A percentile compares a stretch with the other conserved stretches of the same genome.
Conservation (phyloP, 2,888 invertebrate genomes). For the Rhamnusium bicolor region DNA sequence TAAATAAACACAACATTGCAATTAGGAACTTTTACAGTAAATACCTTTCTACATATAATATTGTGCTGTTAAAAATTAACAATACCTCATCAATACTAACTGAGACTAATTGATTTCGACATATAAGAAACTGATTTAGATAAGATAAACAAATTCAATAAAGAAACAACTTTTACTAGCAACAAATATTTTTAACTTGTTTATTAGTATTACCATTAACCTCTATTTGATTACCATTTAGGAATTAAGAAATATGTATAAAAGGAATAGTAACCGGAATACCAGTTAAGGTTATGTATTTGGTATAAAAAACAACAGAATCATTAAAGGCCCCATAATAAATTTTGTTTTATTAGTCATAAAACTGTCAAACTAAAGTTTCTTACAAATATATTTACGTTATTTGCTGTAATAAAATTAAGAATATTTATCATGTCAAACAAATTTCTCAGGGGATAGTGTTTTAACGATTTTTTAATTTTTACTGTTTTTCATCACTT, state of each 20-base stretch:
- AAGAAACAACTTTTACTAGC: conserved; percentile 2
- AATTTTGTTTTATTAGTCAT: background rate
- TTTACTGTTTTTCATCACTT: too few relatives aligned
- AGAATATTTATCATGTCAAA: too few relatives aligned
- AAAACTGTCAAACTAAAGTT: background rate
- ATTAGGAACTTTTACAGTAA: too few relatives aligned
- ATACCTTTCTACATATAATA: too few relatives aligned
- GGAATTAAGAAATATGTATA: background rate
- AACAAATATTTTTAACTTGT: background rate
- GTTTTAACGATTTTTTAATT: too few relatives aligned
- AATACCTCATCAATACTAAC: background rate
- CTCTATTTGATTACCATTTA: background rate
- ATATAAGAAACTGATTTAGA: background rate
- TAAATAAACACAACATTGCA: too few relatives aligned
- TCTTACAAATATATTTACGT: background rate
- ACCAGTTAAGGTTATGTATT: background rate
- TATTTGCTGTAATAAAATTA: too few relatives aligned
- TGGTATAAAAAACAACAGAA: background rate
- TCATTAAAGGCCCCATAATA: background rate
- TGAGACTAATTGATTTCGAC: conserved; percentile 6
- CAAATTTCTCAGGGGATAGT: too few relatives aligned
- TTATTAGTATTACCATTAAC: conserved; percentile 8
- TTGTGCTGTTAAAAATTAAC: too few relatives aligned
- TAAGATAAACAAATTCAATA: conserved; percentile 3
- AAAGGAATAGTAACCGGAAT: background rate